These are phyloP conservation scores for Leptura quadrifasciata DNA, from an alignment of 2,888 invertebrate genomes.

Conservation along the genomic window DNA sequence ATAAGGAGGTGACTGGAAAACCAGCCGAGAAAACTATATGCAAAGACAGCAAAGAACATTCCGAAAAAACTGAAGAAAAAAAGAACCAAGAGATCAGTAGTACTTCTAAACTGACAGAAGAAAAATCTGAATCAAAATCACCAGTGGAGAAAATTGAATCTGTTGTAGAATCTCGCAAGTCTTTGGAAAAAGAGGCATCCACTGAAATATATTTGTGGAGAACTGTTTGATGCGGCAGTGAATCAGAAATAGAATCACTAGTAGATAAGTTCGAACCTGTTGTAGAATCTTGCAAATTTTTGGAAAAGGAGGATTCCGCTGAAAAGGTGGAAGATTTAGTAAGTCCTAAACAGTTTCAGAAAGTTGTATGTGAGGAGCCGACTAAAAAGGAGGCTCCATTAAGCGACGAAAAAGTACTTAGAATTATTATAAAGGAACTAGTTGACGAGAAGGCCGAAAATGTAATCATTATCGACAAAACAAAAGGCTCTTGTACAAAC, in stretches of 20 bases:
- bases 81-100: too few species aligned
- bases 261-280: neutral
- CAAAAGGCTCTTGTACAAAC: neutral
- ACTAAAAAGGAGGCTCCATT: neutral
- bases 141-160: neutral
- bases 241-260: neutral
- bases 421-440: neutral
- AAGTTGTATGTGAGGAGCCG: neutral
- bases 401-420: neutral
- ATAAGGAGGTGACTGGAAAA: too few species aligned
- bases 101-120: too few species aligned
- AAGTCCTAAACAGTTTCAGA: neutral
- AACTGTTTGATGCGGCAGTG: too few species aligned
- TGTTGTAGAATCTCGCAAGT: neutral
- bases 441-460: neutral
- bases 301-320: neutral
- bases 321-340: neutral
- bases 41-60: too few species aligned
- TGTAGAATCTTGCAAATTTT: neutral
- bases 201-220: too few species aligned
- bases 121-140: neutral
- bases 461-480: neutral
- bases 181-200: neutral
- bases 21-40: too few species aligned
- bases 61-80: too few species aligned